Evolutionary conservation across 2,888 invertebrate genomes (phyloP), one percentile per base, ranked within the genome.

Genomic region (Drosophila paucipuncta): DNA sequence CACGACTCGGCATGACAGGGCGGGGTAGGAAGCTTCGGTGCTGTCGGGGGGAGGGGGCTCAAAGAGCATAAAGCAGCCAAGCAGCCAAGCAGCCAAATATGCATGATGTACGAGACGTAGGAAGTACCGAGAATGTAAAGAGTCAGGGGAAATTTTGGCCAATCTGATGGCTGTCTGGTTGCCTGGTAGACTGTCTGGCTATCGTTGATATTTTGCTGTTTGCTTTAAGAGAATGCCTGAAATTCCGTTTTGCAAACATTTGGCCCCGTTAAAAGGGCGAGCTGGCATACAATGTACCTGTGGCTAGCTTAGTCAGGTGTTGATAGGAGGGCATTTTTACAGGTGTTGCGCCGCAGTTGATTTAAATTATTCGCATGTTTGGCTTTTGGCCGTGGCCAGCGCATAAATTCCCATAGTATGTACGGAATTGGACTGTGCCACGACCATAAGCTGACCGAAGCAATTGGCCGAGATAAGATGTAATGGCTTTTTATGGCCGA

Each of bases 401-500:
- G 71, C 75, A 87, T 85, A 87, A 87, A 85, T 85, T 85, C 74
- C 57, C 41, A 25, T 10, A 33, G 41, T 47, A 31, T 7, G 18
- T 37, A 13, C n/a, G 62, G 28, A 28, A 43, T 30, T 33, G 57
- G 58, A 43, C 53, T 47, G 43, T 25, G 58, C 65, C 60, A 47
- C 35, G 37, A 49, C 70, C 61, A 57, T 67, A 72, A 68, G 82
- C 78, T 70, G 80, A 82, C 75, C 83, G 61, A 69, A 80, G 82
- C 85, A 87, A 85, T 85, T 85, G 85, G 76, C 80, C 87, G 68
- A 87, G 85, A 85, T 85, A 85, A 85, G 87, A 83, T 87, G 85
- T 85, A 85, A 85, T 85, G 85, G 85, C 74, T 74, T 83, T 85
- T 80, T 76, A 77, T 83, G 75, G 82, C 18, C 62, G 3, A 61